Base-by-base conservation (phyloP, 2,888 invertebrate genomes). In the Malachius bipustulatus region DNA sequence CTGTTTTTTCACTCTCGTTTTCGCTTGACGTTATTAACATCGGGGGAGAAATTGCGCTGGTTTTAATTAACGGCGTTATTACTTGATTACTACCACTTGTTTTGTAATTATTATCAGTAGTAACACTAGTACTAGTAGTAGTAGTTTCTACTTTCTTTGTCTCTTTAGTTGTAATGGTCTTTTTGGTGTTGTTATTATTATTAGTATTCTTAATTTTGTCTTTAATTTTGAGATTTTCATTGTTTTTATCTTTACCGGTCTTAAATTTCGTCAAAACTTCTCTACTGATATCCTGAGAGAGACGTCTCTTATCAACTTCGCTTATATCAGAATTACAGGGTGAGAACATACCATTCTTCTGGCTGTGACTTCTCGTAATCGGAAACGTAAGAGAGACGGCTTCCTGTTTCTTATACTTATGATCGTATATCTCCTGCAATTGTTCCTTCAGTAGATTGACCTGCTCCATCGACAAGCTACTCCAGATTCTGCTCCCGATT, bases 401-500 rank as follows among this genome's bases (percentile, higher is more conserved):
- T 12, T 16, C 31, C 32, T 6, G 34, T 8, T 19, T 19, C 29
- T 16, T 31, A 29, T 10, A 35, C 32, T 66, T 66, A 13, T 67
- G 57, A 33, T 80, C 78, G 47, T 87, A 88, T 40, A 88, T 87
- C 44, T 85, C 83, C 47, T 77, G 79, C 1, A 88, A 59, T 55
- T 87, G 87, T 47, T 73, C 73, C 57, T 84, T 85, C 27, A 88
- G 65, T 14, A 81, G 77, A 48, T 75, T 77, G 0, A 87, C 79
- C 63, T 88, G 87, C 43, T 88, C 84, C 62, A 80, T 75, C 1
- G 87, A 84, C 28, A 88, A 63, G 49, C 87, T 85, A 52, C 84
- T 85, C 73, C 85, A 85, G 34, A 87, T 67, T 38, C 79, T 73
- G 50, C 75, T 79, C 4, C 83, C 83, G 8, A 84, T 69, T 4